Conservation (phyloP, 2,888 invertebrate genomes). For the Microdon myrmicae region DNA sequence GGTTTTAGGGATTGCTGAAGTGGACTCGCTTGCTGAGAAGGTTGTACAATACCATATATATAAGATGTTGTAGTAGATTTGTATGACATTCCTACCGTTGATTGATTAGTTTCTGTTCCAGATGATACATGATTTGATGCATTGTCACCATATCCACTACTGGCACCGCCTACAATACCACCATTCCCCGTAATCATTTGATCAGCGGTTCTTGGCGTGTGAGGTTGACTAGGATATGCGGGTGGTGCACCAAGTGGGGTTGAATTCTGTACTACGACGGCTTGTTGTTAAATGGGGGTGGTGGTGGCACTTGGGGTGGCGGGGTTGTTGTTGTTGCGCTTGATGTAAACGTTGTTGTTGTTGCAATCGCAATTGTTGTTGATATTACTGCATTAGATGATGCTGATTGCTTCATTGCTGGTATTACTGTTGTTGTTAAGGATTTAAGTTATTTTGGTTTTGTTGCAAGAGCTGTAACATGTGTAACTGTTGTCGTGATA, state of each 20-base stretch:
- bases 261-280: conserved; percentile 54
- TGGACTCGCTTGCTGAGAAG: conserved; percentile 24
- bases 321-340: conserved; percentile 56
- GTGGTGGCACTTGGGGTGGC: conserved; percentile 56
- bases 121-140: conserved; percentile 60
- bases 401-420: conserved; percentile 87
- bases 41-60: conserved; percentile 45
- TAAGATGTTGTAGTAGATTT: conserved; percentile 67
- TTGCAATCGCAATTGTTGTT: conserved; percentile 69
- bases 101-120: conserved; percentile 67
- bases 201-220: conserved; percentile 50
- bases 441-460: conserved; percentile 80
- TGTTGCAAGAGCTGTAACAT: conserved; percentile 85
- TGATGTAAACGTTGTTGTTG: conserved; percentile 57
- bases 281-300: conserved; percentile 38
- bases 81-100: conserved; percentile 68
- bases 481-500: conserved; percentile 85
- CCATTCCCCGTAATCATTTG: conserved; percentile 64
- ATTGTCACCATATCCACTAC: conserved; percentile 67
- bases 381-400: conserved; percentile 80
- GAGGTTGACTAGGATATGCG: conserved; percentile 59
- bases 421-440: conserved; percentile 83
- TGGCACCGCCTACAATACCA: conserved; percentile 54
- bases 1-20: conserved; percentile 25
- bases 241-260: conserved; percentile 54